Base-by-base conservation (phyloP, 2,888 invertebrate genomes). In the Ptilodon capucinus region DNA sequence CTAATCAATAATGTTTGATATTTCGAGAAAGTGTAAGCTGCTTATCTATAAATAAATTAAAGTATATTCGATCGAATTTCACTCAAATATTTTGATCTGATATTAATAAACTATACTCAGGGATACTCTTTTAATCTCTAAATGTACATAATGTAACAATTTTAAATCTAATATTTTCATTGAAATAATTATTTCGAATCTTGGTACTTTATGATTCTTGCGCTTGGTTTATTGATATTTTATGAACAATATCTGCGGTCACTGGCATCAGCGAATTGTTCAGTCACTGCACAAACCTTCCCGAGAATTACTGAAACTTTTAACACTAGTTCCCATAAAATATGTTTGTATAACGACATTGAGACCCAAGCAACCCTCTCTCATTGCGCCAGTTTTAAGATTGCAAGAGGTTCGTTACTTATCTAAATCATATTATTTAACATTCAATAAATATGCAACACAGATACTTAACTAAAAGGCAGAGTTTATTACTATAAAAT, bases 111-210 rank as follows among this genome's bases (percentile, higher is more conserved):
- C 72, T 81, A 77, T 67, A 57, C 67, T 70, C 77, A 85, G 84
- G 85, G 86, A 86, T 84, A 46, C 78, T 79, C 52, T 71, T 70
- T 79, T 71, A 74, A 75, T 71, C 57, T 67, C 57, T 69, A 74
- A 77, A 72, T 71, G 58, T 75, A 76, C 59, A 72, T 55, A 68
- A 68, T 69, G 70, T 64, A 68, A 69, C 67, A 68, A 67, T 69
- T 64, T 64, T 58, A 64, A 55, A 50, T 46, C 58, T 69, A 68
- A 53, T 41, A 65, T 59, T 48, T 68, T 68, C 60, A 64, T 51
- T 59, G 65, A 64, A 55, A 61, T 57, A 17, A 53, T 32, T 60
- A 49, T 54, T 53, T 39, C 58, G 35, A 51, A 46, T 16, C 11
- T 40, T 40, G 48, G n/a, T 48, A 44, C 48, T 36, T 50, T 35